Base-by-base conservation (phyloP, 2,797 vertebrate species). In the Linurgus olivaceus region DNA sequence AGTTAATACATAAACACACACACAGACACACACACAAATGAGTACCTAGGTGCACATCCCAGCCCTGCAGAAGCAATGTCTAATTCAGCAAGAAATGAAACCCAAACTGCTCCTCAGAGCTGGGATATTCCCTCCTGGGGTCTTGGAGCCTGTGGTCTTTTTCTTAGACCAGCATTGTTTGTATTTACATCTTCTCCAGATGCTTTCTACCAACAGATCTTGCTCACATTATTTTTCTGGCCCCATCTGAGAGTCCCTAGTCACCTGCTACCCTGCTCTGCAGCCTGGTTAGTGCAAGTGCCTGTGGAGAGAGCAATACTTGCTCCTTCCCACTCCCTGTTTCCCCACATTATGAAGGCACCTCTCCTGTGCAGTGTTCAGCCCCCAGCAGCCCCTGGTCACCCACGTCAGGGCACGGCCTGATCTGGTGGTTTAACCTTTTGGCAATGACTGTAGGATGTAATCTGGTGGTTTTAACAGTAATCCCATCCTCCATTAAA, bases 301-400 rank as follows among this genome's bases (percentile, higher is more conserved):
- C 15, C 15, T 15, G 19, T 3, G n/a, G 40, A 63, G 31, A 59
- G 48, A 26, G 17, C 13, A 52, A 19, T 38, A 38, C 4, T 42
- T 3, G 1, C 38, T 75, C 21, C 48, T 88, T 86, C 45, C 29
- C 57, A 25, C 16, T 44, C 17, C 0, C 0, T 7, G 0, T 66
- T 87, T 62, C 26, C n/a, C 42, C 7, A 2, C 1, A 0, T 45
- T 48, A 62, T 4, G 21, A 14, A 59, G 42, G 52, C 55, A 28
- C 4, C 3, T 65, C 31, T 61, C 13, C 63, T 20, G 8, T 4
- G 17, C 40, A 42, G 13, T n/a, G 50, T 17, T 65, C 29, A 86
- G 42, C 17, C 11, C 13, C n/a, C 2, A 4, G 26, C 3, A 11
- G 31, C 10, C 26, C 19, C 40, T 19, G 15, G 31, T 59, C 59